Base-by-base conservation (phyloP, 2,888 invertebrate species). In the Leptinotarsa juncta region DNA sequence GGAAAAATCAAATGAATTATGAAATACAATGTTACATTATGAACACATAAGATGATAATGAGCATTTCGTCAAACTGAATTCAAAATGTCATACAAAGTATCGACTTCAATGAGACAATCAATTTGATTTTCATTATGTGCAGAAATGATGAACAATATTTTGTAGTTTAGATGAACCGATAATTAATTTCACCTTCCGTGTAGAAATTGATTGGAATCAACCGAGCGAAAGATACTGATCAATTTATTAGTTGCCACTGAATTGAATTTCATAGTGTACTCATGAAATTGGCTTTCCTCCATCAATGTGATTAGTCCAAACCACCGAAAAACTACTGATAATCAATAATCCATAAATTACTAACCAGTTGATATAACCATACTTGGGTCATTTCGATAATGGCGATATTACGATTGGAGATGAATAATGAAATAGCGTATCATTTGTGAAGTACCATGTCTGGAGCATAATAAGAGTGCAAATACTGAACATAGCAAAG, bases 241-340 rank as follows among this genome's bases (percentile, higher is more conserved):
- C 16, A n/a, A 26, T 62, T 62, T 10, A 42, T 42, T 32, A 62
- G 26, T 42, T 62, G 5, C 16, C 16, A 5, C 32, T n/a, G 16
- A 60, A 42, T 18, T 70, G 23, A 32, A 55, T 55, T 48, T 16
- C 3, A 57, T 48, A 42, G 50, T 20, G 53, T 16, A 87, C 88
- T 88, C 84, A 91, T 91, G 83, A 81, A 26, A 87, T 83, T 55
- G 88, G 86, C 77, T 85, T 84, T n/a, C 83, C 81, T 48, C 84
- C 82, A 50, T 81, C 82, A 74, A 86, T 87, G 68, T 86, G 67
- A 67, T 88, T 84, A 14, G 81, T 75, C 81, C 85, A 88, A 4
- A 88, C 85, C 42, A 88, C 78, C 67, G 84, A 81, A 70, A 87
- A 86, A 32, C 88, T 88, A 4, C 82, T 77, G 2, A 81, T 77